A percentile compares a stretch with the other conserved stretches of the same genome.
phyloP scores from a whole-genome alignment of 2,113 vertebrate genomes.

The Eulemur macaco region DNA sequence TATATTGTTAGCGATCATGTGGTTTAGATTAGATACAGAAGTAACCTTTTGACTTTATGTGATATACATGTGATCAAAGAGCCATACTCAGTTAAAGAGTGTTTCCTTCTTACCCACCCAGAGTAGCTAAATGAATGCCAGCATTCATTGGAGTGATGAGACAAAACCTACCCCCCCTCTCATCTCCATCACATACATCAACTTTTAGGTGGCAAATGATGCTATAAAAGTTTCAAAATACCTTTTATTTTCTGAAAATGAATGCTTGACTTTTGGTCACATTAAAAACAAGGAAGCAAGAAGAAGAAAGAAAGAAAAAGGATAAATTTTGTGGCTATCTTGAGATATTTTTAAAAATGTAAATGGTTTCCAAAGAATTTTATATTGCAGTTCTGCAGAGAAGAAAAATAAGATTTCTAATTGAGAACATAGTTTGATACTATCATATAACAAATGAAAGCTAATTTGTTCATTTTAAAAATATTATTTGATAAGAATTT shows the following conservation, averaged over 20 bases:
- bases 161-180: neutral
- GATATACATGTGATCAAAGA: neutral
- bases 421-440: neutral
- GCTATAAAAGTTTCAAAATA: neutral
- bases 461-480: neutral
- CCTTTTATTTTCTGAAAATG: neutral
- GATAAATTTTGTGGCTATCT: neutral
- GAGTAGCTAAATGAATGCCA: neutral
- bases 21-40: neutral
- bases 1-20: neutral
- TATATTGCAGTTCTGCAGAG: neutral
- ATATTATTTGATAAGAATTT: neutral
- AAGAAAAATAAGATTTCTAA: neutral
- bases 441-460: slow-evolving; percentile 4
- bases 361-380: neutral
- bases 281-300: neutral
- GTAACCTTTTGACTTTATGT: neutral
- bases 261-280: neutral
- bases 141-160: neutral
- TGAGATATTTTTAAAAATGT: neutral
- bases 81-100: neutral
- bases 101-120: neutral
- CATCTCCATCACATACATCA: neutral
- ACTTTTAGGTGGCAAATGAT: neutral
- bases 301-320: neutral